These are phyloP conservation scores for Heliconius congener DNA, from an alignment of 1,140 invertebrate genomes.

Conservation along the genomic window DNA sequence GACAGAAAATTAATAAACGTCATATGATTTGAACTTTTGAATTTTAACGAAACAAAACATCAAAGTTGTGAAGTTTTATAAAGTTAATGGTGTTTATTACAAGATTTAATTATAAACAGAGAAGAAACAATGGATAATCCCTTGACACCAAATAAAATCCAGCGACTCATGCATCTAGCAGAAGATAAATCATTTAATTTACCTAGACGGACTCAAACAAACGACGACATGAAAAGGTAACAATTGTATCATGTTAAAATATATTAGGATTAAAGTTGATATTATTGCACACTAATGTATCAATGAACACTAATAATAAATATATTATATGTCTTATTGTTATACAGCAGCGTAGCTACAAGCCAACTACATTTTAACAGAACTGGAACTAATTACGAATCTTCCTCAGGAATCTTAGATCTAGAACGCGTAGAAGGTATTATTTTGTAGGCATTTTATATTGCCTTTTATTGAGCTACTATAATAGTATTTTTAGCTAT, in stretches of 20 bases:
- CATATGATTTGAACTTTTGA: conserved; percentile 27
- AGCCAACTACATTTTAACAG: conserved; percentile 44
- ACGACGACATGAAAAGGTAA: conserved; percentile 54
- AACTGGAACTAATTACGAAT: conserved; percentile 55
- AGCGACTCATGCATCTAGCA: conserved; percentile 65
- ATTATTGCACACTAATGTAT: not conserved
- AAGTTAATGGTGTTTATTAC: not conserved
- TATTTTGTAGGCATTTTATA: conserved; percentile 13
- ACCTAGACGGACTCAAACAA: conserved; percentile 45
- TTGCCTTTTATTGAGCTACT: not conserved
- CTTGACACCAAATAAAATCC: conserved; percentile 72
- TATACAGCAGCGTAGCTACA: conserved; percentile 42
- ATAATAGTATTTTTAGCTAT: not conserved
- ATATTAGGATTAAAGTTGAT: not conserved
- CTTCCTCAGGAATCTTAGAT: conserved; percentile 70
- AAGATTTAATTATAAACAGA: not conserved
- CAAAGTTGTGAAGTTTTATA: not conserved
- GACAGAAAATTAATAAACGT: conserved; percentile 4
- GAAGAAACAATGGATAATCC: conserved; percentile 63
- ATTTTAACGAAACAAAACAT: conserved; percentile 19
- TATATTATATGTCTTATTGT: not conserved
- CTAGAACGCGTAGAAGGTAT: conserved; percentile 69
- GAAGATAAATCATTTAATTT: conserved; percentile 67
- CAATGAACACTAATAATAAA: not conserved
- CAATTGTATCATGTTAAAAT: not conserved